Evolutionary conservation across 2,113 vertebrate genomes (phyloP).

Genomic region (Pelvicachromis taeniatus): DNA sequence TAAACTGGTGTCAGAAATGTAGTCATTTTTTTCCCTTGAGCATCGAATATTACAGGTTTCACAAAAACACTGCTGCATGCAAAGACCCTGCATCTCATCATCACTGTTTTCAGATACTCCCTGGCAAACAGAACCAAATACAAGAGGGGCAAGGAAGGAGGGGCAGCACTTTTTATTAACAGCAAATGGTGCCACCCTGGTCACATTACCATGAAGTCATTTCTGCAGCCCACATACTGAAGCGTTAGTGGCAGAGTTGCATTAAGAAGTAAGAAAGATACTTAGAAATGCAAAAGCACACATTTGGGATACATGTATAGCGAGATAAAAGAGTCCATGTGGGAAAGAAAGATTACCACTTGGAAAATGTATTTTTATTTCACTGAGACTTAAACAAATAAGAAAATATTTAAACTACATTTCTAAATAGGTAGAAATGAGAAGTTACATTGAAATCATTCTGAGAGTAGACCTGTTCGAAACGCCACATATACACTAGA

Average conservation of each 20-base stretch:
- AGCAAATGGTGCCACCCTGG: background rate
- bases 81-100: background rate
- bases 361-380: too few species aligned
- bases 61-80: background rate
- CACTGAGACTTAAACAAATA: too few species aligned
- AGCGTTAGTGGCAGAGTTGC: background rate
- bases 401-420: too few species aligned
- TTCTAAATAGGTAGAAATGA: too few species aligned
- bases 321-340: too few species aligned
- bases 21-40: background rate
- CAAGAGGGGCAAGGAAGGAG: background rate
- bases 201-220: background rate
- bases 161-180: background rate
- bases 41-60: background rate
- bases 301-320: too few species aligned
- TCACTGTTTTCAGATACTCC: background rate
- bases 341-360: too few species aligned
- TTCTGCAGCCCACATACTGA: background rate
- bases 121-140: background rate
- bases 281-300: too few species aligned
- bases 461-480: too few species aligned
- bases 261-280: background rate
- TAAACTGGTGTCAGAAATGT: background rate
- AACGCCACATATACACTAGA: too few species aligned
- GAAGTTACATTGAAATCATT: too few species aligned